Conservation (phyloP, 2,888 invertebrate genomes). For the Cheilosia soror region DNA sequence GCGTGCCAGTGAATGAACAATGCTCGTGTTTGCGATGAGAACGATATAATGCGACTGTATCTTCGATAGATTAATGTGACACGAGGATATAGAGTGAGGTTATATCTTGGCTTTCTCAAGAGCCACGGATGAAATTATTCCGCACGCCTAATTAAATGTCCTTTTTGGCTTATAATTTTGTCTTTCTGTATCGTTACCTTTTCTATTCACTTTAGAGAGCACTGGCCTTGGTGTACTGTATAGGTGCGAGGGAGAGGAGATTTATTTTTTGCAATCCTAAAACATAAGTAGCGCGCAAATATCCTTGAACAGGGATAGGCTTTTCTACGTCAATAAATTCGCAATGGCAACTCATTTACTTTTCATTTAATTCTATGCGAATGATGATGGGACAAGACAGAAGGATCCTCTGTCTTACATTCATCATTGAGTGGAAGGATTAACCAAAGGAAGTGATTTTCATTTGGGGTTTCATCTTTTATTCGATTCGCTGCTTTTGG, state of each 20-base stretch:
- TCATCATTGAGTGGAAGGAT: slow-evolving; percentile 55
- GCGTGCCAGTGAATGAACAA: not conserved
- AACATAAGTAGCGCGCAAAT: slow-evolving; percentile 53
- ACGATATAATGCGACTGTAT: not conserved
- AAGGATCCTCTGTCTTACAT: slow-evolving; percentile 12
- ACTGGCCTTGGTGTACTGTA: slow-evolving; percentile 14
- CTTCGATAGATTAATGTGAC: slow-evolving; percentile 31
- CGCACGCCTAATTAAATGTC: slow-evolving; percentile 69
- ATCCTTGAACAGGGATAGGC: slow-evolving; percentile 54
- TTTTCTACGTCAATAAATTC: slow-evolving; percentile 68
- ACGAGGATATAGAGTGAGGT: slow-evolving; percentile 3
- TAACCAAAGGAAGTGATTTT: slow-evolving; percentile 65
- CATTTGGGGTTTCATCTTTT: slow-evolving; percentile 35
- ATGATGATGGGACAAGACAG: slow-evolving; percentile 36
- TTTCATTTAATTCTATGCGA: slow-evolving; percentile 64
- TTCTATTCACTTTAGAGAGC: slow-evolving; percentile 20
- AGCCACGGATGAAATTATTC: slow-evolving; percentile 50
- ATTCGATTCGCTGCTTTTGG: not conserved
- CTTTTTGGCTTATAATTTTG: slow-evolving; percentile 50
- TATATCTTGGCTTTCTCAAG: not conserved
- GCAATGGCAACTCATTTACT: slow-evolving; percentile 70
- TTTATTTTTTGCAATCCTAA: slow-evolving; percentile 31
- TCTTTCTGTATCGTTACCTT: slow-evolving; percentile 14
- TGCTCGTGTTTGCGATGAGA: not conserved
- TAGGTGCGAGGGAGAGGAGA: slow-evolving; percentile 46